phyloP scores from a whole-genome alignment of 92 coral and sea anemone species.

The Porites lobata region DNA sequence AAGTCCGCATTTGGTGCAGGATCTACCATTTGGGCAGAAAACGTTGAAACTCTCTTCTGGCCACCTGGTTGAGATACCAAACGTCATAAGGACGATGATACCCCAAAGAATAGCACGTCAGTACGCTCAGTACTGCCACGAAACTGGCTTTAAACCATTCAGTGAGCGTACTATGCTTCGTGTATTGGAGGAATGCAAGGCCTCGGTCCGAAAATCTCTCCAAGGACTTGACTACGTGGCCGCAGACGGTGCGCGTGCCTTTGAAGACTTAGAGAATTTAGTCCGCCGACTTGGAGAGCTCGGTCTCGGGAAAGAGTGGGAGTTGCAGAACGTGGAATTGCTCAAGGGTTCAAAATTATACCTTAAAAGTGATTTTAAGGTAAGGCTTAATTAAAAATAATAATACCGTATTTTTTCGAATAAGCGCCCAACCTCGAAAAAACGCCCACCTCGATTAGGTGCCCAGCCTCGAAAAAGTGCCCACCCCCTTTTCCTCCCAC shows the following conservation, averaged over 20 bases:
- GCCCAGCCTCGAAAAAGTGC: no score
- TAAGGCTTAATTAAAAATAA: neutral
- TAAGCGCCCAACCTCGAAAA: no score
- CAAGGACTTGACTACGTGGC: constrained; percentile 5
- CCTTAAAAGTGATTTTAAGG: neutral
- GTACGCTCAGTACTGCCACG: constrained; percentile 47
- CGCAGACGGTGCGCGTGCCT: constrained; percentile 46
- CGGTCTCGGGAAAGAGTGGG: constrained; percentile 44
- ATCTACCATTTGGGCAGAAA: constrained; percentile 40
- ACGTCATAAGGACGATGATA: constrained; percentile 44
- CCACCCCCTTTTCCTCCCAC: no score
- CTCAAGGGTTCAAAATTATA: no score
- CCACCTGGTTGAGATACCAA: constrained; percentile 24
- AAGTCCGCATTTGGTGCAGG: constrained; percentile 52
- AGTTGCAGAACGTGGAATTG: neutral
- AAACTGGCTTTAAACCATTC: constrained; percentile 44
- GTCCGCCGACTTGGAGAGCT: neutral
- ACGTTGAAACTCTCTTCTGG: constrained; percentile 34
- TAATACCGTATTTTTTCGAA: neutral
- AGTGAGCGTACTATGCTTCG: constrained; percentile 40
- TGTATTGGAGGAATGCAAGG: constrained; percentile 42
- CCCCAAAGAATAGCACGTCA: constrained; percentile 44
- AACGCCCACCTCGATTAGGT: no score
- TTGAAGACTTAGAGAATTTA: constrained; percentile 11
- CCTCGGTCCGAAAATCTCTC: neutral